Percentiles rank a stretch among this genome's conserved stretches.
These are phyloP conservation scores for Epinotia nisella DNA, from an alignment of 2,888 invertebrate species.

Conservation along the genomic window DNA sequence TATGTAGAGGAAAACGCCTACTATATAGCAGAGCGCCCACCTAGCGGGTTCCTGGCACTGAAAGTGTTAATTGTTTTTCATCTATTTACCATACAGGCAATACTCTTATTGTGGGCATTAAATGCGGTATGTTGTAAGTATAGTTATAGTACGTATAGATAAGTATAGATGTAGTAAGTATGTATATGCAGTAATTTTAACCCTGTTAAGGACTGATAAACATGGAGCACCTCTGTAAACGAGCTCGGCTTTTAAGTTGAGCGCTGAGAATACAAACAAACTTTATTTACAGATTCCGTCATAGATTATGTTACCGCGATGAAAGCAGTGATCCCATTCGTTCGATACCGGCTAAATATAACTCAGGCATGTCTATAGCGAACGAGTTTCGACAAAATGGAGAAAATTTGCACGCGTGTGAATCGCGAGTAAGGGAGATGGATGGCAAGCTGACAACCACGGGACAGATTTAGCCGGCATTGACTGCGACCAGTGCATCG, in stretches of 20 bases:
- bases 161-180: too few relatives aligned
- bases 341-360: conserved; percentile 55
- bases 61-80: not conserved
- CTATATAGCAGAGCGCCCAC: too few relatives aligned
- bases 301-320: conserved; percentile 46
- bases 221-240: conserved; percentile 10
- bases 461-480: conserved; percentile 53
- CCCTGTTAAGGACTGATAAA: conserved; percentile 16
- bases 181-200: not conserved
- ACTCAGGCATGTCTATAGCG: conserved; percentile 51
- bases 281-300: conserved; percentile 39
- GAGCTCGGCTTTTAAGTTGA: conserved; percentile 29
- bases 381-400: conserved; percentile 49
- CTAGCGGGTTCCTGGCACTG: too few relatives aligned
- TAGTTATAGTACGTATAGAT: too few relatives aligned
- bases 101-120: not conserved
- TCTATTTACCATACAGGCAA: not conserved
- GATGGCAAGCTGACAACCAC: conserved; percentile 45
- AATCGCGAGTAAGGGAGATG: conserved; percentile 49
- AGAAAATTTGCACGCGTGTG: conserved; percentile 53
- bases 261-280: conserved; percentile 30
- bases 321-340: conserved; percentile 43
- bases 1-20: too few relatives aligned
- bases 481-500: conserved; percentile 56
- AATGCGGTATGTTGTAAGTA: not conserved